Conservation (phyloP, 2,113 vertebrate species). For the Sitta europaea region DNA sequence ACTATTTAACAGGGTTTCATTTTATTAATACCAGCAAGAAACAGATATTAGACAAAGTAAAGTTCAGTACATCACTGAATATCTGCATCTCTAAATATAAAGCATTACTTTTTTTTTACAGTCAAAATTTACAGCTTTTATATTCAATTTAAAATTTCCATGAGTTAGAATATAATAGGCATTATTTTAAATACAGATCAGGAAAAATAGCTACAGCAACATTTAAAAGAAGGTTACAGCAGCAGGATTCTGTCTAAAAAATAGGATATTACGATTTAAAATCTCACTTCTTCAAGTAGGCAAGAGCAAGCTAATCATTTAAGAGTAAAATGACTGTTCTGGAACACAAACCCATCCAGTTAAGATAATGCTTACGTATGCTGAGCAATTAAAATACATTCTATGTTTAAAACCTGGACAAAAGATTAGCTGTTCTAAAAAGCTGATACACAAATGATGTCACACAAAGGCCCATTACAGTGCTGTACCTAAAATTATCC, state of each 20-base stretch:
- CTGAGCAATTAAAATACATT: background rate
- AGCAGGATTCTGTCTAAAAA: constrained; percentile 66
- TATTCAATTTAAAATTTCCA: constrained; percentile 58
- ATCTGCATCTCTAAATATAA: constrained; percentile 57
- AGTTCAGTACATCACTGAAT: background rate
- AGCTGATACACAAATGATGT: background rate
- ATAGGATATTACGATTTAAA: constrained; percentile 53
- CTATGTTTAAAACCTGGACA: background rate
- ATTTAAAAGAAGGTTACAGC: constrained; percentile 58
- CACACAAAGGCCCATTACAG: background rate
- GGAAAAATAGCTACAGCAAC: constrained; percentile 68
- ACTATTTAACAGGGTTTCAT: background rate
- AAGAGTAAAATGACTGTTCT: constrained; percentile 21
- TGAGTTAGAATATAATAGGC: constrained; percentile 46
- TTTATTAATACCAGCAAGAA: constrained; percentile 34
- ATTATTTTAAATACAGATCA: constrained; percentile 57
- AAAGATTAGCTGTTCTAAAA: background rate
- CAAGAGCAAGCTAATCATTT: constrained; percentile 38
- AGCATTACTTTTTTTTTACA: constrained; percentile 39
- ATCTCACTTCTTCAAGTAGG: constrained; percentile 49
- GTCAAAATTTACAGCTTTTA: constrained; percentile 61
- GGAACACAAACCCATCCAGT: constrained; percentile 3
- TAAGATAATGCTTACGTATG: background rate
- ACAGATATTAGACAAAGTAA: background rate
- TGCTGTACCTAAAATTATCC: background rate